Evolutionary conservation across 2,888 invertebrate genomes (phyloP), one percentile per base, ranked within the genome.

Genomic region (Bhutanitis thaidina): DNA sequence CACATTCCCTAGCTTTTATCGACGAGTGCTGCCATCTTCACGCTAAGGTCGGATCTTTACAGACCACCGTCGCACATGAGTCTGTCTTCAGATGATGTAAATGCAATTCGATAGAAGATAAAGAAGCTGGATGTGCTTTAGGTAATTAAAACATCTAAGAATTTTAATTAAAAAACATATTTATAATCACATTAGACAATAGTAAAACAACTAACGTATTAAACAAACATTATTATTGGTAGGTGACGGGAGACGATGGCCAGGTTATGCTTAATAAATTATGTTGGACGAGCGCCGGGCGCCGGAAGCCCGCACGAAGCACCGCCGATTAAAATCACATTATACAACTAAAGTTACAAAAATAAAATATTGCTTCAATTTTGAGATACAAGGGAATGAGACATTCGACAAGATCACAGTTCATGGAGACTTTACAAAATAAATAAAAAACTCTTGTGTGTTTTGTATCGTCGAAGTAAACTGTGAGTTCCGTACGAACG

Each of bases 131-230:
- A 20, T 20, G 20, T 20, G 20, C 20, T 20, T 2, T 7, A 9
- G 10, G 7, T 29, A 30, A 30, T 10, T 30, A 10, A 30, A 30
- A 30, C 4, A 3, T n/a, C 10, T 29, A 10, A n/a, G 1, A 30
- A n/a, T 30, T 30, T n/a, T 30, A 10, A n/a, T n/a, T 15, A 39
- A 46, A 48, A 48, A 48, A 48, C 48, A 41, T 48, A 48, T 48
- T 40, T 48, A 40, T 48, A 48, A 27, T 40, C 36, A n/a, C 27
- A 13, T 16, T 32, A 20, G 4, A 30, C 12, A 38, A 38, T 38
- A 20, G 25, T 20, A 7, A 20, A 20, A 38, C 25, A 20, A 38
- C 38, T 20, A 20, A n/a, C 7, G 1, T 25, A 38, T 20, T 38
- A 38, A 14, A 12, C 25, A 12, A 12, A 30, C 9, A 3, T n/a